Evolutionary conservation across 2,113 vertebrate genomes (phyloP), one percentile per base, ranked within the genome.

Genomic region (Erythrocebus patas): DNA sequence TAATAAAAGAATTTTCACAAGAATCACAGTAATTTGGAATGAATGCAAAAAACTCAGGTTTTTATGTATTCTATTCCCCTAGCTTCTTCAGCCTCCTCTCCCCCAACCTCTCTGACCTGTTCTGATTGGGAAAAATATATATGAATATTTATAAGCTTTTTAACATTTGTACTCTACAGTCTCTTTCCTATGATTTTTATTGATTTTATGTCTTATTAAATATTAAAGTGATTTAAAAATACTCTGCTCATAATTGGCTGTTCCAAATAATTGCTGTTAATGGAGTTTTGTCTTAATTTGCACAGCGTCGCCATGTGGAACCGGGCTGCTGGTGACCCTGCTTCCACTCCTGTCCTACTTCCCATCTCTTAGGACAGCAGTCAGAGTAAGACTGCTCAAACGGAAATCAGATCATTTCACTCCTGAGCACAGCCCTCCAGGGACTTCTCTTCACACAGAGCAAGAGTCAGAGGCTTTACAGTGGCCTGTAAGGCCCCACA

Each of bases 21-120:
- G 70, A 91, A 79, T 72, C 57, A 86, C 22, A 82, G 17, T 81
- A 59, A 88, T 50, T 92, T 96, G 7, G 83, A 89, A 40, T 89
- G 80, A 95, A 96, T 76, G 55, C 20, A 84, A 17, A 89, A 91
- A 45, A 80, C 18, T 84, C 76, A 84, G 16, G 32, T 87, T 89
- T 96, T 73, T 52, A 9, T 93, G 11, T 84, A 78, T 91, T 50
- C 25, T 91, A 6, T 95, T 91, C 35, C 38, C 61, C 35, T 5
- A 38, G 35, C 50, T 81, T 93, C 40, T 96, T 80, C 22, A 52
- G 40, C 55, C n/a, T 75, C 1, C 27, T 17, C 14, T 38, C 43
- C 52, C 73, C 16, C 30, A 30, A 66, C 52, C 66, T 93, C 92
- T 89, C 40, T 91, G 5, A 82, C n/a, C 30, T 85, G 4, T 82